Base-by-base conservation (phyloP, 2,113 vertebrate species). In the Leucosticte australis region DNA sequence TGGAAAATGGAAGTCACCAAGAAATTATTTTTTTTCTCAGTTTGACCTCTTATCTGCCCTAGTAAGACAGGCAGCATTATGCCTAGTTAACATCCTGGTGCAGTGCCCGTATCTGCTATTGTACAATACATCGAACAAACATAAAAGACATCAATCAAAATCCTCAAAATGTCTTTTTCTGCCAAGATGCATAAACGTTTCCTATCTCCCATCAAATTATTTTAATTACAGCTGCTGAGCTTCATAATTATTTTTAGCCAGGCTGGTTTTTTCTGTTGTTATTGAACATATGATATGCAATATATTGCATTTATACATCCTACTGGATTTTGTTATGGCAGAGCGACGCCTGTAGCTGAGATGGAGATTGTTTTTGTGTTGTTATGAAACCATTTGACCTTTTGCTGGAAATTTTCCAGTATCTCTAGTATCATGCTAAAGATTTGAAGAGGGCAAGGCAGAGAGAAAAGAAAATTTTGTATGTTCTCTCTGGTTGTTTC, bases 161-260 rank as follows among this genome's bases (percentile, higher is more conserved):
- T 96, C 94, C 96, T 95, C 95, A 96, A 97, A 97, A 97, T 96
- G 95, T 97, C 96, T 97, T 98, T 97, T 97, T 97, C 96, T 98
- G 97, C 97, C 95, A 98, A 98, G 96, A 96, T 87, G 97, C 96
- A 97, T 97, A 97, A 96, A 97, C 83, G 92, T 96, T 97, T 96
- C 95, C 95, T 97, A 97, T 97, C 96, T 96, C 93, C 94, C 97
- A 97, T 97, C 97, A 96, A 97, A 97, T 98, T 97, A 97, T 97
- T 98, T 98, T 98, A 98, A 98, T 98, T 97, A 98, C 83, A 96
- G 97, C 91, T 97, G 96, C 97, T 97, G 97, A 97, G 97, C 95
- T 97, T 96, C 92, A 85, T 89, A 95, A 97, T 97, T 97, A 98
- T 97, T 95, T 96, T 88, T 95, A 96, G 94, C 87, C 89, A 94